phyloP scores from a whole-genome alignment of 2,888 invertebrate genomes.

The Zhengitettix transpicula region DNA sequence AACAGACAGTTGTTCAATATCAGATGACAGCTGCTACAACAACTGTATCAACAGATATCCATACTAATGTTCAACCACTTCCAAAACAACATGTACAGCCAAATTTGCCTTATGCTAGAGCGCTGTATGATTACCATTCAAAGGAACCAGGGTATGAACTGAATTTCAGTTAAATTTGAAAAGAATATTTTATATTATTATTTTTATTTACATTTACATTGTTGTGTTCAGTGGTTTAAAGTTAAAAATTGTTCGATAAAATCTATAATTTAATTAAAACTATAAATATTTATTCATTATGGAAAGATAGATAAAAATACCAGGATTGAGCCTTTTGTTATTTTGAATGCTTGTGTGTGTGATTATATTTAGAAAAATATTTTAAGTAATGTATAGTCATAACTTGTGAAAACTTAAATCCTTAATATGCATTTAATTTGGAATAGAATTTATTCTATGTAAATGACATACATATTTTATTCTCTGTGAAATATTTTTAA shows the following conservation, averaged over 20 bases:
- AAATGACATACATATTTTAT: too few species aligned
- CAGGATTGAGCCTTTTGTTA: too few species aligned
- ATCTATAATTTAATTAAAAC: too few species aligned
- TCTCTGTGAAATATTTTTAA: too few species aligned
- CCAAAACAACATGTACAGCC: constrained; percentile 27
- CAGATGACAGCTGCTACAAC: constrained; percentile 11
- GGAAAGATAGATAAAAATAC: too few species aligned
- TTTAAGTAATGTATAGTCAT: too few species aligned
- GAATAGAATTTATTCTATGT: too few species aligned
- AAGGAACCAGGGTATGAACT: constrained; percentile 59
- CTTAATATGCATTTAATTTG: too few species aligned
- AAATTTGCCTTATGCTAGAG: constrained; percentile 71
- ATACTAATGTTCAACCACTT: constrained; percentile 18
- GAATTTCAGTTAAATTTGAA: background rate
- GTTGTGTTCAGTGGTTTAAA: background rate
- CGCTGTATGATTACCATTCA: constrained; percentile 72
- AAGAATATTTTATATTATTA: background rate
- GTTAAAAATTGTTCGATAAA: background rate
- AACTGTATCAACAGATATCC: constrained; percentile 15
- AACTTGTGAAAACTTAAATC: too few species aligned
- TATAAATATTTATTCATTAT: background rate
- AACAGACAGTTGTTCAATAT: constrained; percentile 14
- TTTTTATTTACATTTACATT: background rate
- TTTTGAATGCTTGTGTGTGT: too few species aligned
- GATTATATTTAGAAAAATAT: too few species aligned